Percentiles rank a stretch among this genome's conserved stretches.
Evolutionary conservation across 1,140 invertebrate genomes (phyloP).

Genomic region (Drosophila busckii): DNA sequence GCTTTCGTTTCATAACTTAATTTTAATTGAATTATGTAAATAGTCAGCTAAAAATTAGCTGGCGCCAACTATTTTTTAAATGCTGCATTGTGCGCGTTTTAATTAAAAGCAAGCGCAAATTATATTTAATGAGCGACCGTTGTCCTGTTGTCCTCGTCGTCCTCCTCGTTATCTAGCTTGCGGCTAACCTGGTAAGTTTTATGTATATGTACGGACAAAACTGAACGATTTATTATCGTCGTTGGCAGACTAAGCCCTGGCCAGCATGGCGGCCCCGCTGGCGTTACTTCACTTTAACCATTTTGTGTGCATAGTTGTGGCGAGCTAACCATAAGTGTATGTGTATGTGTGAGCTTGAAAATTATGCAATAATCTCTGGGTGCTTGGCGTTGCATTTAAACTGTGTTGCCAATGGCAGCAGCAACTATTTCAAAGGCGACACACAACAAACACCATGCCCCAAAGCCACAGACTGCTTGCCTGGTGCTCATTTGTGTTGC

Average conservation of each 20-base stretch:
- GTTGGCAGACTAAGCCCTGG: constrained; percentile 55
- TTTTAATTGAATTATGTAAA: constrained; percentile 77
- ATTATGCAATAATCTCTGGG: constrained; percentile 72
- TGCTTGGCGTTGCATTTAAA: constrained; percentile 52
- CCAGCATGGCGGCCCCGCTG: not conserved
- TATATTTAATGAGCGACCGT: constrained; percentile 65
- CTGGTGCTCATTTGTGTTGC: too few relatives aligned
- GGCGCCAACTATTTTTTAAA: constrained; percentile 75
- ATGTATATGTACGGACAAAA: constrained; percentile 20
- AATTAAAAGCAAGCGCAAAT: constrained; percentile 69
- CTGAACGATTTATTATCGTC: constrained; percentile 48
- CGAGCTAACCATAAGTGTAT: not conserved
- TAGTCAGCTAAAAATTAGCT: constrained; percentile 72
- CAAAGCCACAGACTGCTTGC: not conserved
- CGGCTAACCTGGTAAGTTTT: constrained; percentile 7
- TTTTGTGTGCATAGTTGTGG: constrained; percentile 22
- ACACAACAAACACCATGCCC: constrained; percentile 3
- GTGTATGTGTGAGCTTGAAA: constrained; percentile 27
- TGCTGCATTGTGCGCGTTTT: constrained; percentile 61
- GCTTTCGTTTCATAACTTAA: constrained; percentile 67
- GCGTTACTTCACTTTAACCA: constrained; percentile 44
- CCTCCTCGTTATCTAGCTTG: not conserved
- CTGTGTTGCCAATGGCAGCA: constrained; percentile 62
- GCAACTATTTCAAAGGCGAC: constrained; percentile 55
- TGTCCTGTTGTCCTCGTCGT: not conserved